Conservation (phyloP, 2,888 invertebrate species). For the Thumatha senex region DNA sequence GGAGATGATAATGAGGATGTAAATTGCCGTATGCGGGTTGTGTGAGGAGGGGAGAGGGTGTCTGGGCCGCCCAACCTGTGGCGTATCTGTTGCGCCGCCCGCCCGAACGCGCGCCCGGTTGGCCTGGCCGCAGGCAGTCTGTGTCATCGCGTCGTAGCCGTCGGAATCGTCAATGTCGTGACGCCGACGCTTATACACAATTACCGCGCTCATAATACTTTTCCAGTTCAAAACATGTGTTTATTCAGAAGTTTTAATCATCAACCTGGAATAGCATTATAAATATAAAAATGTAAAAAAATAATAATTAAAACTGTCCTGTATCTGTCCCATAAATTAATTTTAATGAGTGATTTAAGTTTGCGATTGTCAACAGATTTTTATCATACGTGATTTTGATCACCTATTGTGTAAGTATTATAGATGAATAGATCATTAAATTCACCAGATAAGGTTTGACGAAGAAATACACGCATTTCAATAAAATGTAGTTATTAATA, state of each 20-base stretch:
- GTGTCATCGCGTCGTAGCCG: constrained; percentile 40
- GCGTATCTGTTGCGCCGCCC: constrained; percentile 81
- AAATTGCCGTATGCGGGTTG: constrained; percentile 64
- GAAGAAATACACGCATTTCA: too few species aligned
- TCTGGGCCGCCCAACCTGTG: constrained; percentile 76
- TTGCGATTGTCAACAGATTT: constrained; percentile 13
- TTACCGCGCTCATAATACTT: constrained; percentile 43
- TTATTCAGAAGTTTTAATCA: too few species aligned
- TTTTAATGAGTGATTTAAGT: constrained; percentile 23
- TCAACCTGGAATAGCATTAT: constrained; percentile 32
- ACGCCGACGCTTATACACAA: constrained; percentile 23
- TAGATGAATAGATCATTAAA: background rate
- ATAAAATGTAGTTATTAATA: too few species aligned
- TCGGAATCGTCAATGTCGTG: constrained; percentile 27
- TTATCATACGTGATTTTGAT: constrained; percentile 11
- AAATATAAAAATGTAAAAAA: constrained; percentile 18
- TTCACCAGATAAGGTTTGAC: too few species aligned
- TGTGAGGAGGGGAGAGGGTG: constrained; percentile 47
- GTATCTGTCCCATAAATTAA: background rate
- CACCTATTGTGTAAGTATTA: constrained; percentile 26
- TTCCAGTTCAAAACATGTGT: constrained; percentile 67
- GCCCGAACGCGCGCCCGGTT: constrained; percentile 49
- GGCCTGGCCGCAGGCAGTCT: constrained; percentile 44
- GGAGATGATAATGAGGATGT: constrained; percentile 74
- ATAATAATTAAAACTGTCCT: constrained; percentile 3